These are phyloP conservation scores for Scytalopus superciliaris DNA, from an alignment of 2,113 vertebrate genomes.

Conservation along the genomic window DNA sequence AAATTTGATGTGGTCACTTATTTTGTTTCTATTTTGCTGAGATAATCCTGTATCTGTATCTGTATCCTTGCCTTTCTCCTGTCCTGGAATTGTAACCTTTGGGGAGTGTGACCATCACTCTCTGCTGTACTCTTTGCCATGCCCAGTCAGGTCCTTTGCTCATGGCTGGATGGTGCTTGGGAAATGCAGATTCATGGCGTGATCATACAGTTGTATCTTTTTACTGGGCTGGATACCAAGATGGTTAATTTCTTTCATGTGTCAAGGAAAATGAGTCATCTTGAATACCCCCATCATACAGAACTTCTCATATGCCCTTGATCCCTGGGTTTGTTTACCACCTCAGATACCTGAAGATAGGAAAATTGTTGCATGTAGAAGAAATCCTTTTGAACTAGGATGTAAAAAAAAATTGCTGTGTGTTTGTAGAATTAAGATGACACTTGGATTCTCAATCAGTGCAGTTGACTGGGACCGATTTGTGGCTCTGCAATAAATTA, in stretches of 20 bases:
- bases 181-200: background rate
- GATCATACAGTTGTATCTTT: background rate
- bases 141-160: background rate
- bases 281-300: background rate
- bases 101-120: background rate
- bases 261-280: background rate
- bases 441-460: background rate
- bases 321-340: background rate
- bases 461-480: background rate
- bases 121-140: background rate
- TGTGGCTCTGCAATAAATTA: background rate
- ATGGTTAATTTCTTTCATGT: background rate
- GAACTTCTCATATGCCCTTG: background rate
- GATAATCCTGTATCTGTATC: background rate
- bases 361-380: background rate
- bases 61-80: background rate
- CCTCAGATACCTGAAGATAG: background rate
- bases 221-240: background rate
- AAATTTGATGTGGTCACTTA: background rate
- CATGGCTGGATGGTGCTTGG: background rate
- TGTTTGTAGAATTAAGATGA: background rate
- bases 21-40: background rate
- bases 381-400: background rate
- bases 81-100: background rate
- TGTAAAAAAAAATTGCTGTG: background rate